Evolutionary conservation across 2,113 vertebrate genomes (phyloP), one percentile per base, ranked within the genome.

Genomic region (Rissa tridactyla): DNA sequence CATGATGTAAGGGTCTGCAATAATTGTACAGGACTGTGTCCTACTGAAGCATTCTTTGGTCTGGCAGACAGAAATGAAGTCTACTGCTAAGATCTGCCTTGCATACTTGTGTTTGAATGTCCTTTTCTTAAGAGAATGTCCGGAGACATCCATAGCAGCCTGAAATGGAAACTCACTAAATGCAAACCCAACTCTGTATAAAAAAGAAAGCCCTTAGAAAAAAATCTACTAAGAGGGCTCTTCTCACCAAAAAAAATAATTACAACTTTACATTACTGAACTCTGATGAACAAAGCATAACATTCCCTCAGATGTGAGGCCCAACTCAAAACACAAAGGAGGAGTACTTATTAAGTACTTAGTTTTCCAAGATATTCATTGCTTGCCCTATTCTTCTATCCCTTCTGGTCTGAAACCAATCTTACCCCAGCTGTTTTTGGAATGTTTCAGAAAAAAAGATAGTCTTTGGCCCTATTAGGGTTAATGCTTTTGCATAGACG

Each of bases 401-500:
- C 68, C 46, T 91, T 95, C 73, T 90, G 40, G 22, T 86, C 69
- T 78, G 77, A 93, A 94, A 92, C 29, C 32, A 87, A 66, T 36
- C 55, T 90, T 82, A 68, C 49, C 27, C 36, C 66, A 92, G 51
- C 47, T 89, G 71, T 82, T 96, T 96, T 90, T 97, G 90, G 97
- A 97, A 97, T 95, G 89, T 94, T 96, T 97, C 72, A 92, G 51
- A 70, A 51, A 76, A 85, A 61, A 65, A 82, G 83, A 97, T 55
- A 96, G 95, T 89, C n/a, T 92, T 90, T 95, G 94, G 65, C 65
- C 86, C 96, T 97, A 94, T 97, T 95, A 94, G 69, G 76, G 75
- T 95, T 95, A 95, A 94, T 93, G 81, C 58, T 97, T 97, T 97
- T 96, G 96, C 95, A 97, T 95, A 97, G 97, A 96, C 36, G 34